Conservation (phyloP, 2,113 vertebrate species). For the Rhinichthys klamathensis region DNA sequence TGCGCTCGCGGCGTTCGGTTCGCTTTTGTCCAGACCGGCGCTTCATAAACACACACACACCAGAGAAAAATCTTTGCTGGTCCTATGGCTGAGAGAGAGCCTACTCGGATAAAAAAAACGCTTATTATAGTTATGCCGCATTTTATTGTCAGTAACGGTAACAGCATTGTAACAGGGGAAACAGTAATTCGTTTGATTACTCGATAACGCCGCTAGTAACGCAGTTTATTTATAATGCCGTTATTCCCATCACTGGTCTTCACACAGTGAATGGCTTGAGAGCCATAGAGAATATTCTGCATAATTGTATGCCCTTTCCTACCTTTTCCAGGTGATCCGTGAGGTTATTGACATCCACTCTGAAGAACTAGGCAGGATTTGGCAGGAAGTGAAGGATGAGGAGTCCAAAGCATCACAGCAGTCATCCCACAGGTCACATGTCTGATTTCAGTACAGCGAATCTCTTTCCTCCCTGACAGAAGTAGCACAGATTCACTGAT, state of each 20-base stretch:
- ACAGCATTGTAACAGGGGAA: too few relatives aligned
- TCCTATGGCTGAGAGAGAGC: too few relatives aligned
- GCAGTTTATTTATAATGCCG: too few relatives aligned
- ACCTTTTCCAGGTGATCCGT: conserved; percentile 85
- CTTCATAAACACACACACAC: too few relatives aligned
- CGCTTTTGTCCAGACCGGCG: too few relatives aligned
- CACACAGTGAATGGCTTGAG: neutral
- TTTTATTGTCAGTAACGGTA: too few relatives aligned
- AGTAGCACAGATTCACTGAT: neutral
- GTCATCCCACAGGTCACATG: conserved; percentile 74
- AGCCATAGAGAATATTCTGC: neutral
- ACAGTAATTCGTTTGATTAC: too few relatives aligned
- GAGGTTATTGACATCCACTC: conserved; percentile 95
- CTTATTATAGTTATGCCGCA: too few relatives aligned
- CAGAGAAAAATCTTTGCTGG: too few relatives aligned
- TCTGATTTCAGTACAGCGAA: neutral
- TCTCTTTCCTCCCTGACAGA: neutral
- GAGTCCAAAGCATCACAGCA: conserved; percentile 64
- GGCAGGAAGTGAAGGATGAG: conserved; percentile 83
- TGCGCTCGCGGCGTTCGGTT: too few relatives aligned
- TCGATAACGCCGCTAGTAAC: too few relatives aligned
- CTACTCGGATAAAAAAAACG: too few relatives aligned
- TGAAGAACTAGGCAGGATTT: conserved; percentile 86
- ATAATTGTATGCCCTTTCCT: neutral
- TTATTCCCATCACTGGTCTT: neutral